Conservation (phyloP, 2,888 invertebrate genomes). For the Erynnis tages region DNA sequence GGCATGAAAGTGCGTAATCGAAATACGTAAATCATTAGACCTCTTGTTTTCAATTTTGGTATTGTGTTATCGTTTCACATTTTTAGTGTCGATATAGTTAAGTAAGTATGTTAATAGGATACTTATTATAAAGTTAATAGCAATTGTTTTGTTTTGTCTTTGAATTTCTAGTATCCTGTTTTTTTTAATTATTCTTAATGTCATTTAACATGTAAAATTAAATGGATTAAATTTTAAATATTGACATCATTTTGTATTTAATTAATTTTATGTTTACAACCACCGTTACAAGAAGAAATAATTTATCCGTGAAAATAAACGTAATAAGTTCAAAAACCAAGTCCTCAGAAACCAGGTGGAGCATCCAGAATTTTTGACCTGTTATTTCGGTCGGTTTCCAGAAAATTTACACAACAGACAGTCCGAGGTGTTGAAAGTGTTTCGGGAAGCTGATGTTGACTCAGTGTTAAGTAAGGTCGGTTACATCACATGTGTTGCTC, state of each 20-base stretch:
- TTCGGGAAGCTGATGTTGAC: conserved; percentile 15
- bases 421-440: conserved; percentile 17
- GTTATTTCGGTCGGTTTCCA: neutral
- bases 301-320: no score
- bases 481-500: conserved; percentile 18
- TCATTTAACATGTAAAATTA: no score
- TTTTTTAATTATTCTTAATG: no score
- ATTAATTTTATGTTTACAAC: no score
- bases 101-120: neutral
- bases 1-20: neutral
- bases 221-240: no score
- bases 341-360: neutral
- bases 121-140: no score
- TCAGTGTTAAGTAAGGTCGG: conserved; percentile 24
- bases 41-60: neutral
- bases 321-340: no score
- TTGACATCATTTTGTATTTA: no score
- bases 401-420: conserved; percentile 14
- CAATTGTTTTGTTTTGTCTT: no score
- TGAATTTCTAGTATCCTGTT: no score
- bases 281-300: no score
- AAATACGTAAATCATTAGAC: neutral
- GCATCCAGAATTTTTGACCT: neutral
- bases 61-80: neutral
- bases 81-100: neutral